phyloP scores from a whole-genome alignment of 2,113 vertebrate genomes.

The Cisticola juncidis region DNA sequence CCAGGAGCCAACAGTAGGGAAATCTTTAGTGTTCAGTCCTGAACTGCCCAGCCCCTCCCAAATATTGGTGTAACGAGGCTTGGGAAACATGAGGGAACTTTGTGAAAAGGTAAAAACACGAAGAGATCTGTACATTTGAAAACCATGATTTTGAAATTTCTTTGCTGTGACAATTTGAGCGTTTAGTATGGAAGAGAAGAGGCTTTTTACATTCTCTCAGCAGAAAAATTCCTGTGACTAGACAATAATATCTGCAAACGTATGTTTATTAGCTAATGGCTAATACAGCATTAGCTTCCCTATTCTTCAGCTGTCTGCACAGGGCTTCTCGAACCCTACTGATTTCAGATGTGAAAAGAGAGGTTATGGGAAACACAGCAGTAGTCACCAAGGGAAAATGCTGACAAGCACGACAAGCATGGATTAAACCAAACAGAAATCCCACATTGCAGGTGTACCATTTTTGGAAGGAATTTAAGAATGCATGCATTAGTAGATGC shows the following conservation, averaged over 20 bases:
- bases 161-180: neutral
- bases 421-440: neutral
- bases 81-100: neutral
- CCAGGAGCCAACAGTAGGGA: neutral
- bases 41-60: neutral
- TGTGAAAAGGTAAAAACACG: neutral
- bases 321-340: neutral
- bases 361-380: neutral
- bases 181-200: neutral
- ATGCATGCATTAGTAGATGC: neutral
- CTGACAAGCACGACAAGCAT: neutral
- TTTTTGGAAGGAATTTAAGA: neutral
- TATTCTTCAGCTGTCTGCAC: neutral
- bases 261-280: too few species aligned
- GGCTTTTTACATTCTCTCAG: neutral
- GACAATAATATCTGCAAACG: neutral
- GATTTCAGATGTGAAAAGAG: neutral
- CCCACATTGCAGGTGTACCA: neutral
- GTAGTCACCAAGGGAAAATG: neutral
- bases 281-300: neutral
- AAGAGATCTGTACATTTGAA: neutral
- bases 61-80: neutral
- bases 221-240: neutral
- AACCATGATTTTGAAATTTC: neutral
- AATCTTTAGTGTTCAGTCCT: neutral